phyloP scores from a whole-genome alignment of 2,113 vertebrate species.

The Pollimyrus isidori region DNA sequence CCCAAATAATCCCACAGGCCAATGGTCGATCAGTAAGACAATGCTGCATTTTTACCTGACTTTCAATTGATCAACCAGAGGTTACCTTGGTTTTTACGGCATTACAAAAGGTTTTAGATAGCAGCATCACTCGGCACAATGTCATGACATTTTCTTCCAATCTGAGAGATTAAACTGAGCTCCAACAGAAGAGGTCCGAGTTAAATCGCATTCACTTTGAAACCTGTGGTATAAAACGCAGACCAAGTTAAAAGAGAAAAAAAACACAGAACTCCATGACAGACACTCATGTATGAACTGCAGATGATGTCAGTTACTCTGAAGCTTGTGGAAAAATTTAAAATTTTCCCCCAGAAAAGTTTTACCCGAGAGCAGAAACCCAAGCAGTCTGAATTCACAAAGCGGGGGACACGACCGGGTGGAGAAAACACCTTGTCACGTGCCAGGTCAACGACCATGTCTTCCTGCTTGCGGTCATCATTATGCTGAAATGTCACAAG shows the following conservation, averaged over 20 bases:
- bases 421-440: not conserved
- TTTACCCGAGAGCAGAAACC: not conserved
- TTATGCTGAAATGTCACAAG: not conserved
- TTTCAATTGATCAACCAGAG: not conserved
- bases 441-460: not conserved
- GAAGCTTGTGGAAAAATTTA: not conserved
- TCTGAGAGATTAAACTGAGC: constrained; percentile 57
- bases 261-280: constrained; percentile 58
- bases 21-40: not conserved
- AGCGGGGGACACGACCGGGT: not conserved
- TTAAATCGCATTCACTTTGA: constrained; percentile 77
- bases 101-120: not conserved
- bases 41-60: not conserved
- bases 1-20: not conserved
- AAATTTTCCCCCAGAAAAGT: not conserved
- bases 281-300: not conserved
- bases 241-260: constrained; percentile 74
- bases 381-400: not conserved
- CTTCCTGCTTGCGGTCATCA: not conserved
- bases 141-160: constrained; percentile 35
- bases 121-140: not conserved
- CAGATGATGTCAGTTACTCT: not conserved
- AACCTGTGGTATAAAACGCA: constrained; percentile 84
- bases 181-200: constrained; percentile 74
- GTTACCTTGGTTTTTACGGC: not conserved